A percentile compares a stretch with the other conserved stretches of the same genome.
These are phyloP conservation scores for Hypotaenidia okinawae DNA, from an alignment of 2,797 vertebrate genomes.

Conservation along the genomic window DNA sequence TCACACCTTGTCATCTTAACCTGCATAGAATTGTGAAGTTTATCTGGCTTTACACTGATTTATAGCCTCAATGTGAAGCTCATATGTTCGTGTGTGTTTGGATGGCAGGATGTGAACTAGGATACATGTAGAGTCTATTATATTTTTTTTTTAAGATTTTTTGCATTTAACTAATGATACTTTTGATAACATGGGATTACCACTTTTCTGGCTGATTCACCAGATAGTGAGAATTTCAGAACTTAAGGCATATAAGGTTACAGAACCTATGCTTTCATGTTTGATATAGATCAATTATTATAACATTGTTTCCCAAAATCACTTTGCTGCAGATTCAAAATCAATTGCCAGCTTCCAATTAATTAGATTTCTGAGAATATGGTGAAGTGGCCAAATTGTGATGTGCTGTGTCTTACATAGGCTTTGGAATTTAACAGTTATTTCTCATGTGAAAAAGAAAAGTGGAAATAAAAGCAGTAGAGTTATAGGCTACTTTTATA, in stretches of 20 bases:
- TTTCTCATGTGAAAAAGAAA: background rate
- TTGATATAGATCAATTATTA: background rate
- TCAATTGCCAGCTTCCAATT: background rate
- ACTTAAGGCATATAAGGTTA: background rate
- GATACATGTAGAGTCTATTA: background rate
- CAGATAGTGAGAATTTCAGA: background rate
- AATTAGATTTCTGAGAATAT: constrained; percentile 25
- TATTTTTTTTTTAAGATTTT: background rate
- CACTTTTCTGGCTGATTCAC: background rate
- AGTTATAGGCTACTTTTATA: background rate
- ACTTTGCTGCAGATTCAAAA: background rate
- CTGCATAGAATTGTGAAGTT: background rate
- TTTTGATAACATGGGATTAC: background rate
- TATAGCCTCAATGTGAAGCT: background rate
- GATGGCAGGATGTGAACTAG: background rate
- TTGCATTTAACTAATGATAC: background rate
- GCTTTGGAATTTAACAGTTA: background rate
- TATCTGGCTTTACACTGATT: background rate
- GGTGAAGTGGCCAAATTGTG: background rate
- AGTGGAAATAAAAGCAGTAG: background rate
- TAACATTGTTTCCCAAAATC: background rate
- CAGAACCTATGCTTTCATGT: background rate
- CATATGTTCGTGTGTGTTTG: background rate
- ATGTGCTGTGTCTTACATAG: background rate
- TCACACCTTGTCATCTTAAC: background rate